phyloP scores from a whole-genome alignment of 2,888 invertebrate genomes.

The Scaeva pyrastri region DNA sequence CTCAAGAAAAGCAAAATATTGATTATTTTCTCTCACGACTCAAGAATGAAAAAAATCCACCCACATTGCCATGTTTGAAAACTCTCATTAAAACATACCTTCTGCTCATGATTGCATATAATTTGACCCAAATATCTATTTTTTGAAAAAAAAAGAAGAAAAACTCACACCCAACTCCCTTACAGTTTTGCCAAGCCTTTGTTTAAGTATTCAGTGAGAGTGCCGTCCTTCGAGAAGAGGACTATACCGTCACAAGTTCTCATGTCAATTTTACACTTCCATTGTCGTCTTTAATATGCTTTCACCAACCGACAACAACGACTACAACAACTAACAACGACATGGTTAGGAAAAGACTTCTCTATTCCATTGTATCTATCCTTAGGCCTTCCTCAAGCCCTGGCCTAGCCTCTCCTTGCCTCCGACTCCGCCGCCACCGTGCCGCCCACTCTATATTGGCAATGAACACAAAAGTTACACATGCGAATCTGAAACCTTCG shows the following conservation, averaged over 20 bases:
- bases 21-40: conserved; percentile 2
- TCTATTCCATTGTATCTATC: conserved; percentile 17
- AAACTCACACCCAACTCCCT: too few relatives aligned
- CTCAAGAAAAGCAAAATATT: background rate
- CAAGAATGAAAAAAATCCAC: conserved; percentile 5
- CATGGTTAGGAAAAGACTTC: background rate
- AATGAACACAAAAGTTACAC: conserved; percentile 57
- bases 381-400: background rate
- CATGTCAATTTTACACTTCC: conserved; percentile 68
- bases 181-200: background rate
- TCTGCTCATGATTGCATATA: conserved; percentile 51
- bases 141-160: background rate
- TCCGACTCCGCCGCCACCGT: too few relatives aligned
- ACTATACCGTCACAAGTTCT: conserved; percentile 39
- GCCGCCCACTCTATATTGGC: conserved; percentile 7
- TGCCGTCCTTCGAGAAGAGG: conserved; percentile 39
- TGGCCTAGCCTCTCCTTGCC: background rate
- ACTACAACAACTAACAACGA: background rate
- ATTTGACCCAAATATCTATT: conserved; percentile 56
- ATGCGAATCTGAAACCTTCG: conserved; percentile 34
- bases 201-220: conserved; percentile 30
- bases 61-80: background rate
- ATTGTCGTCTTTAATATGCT: conserved; percentile 51
- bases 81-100: conserved; percentile 26
- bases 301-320: conserved; percentile 1